Conservation (phyloP, 2,797 vertebrate species). For the Protosalanx chinensis region DNA sequence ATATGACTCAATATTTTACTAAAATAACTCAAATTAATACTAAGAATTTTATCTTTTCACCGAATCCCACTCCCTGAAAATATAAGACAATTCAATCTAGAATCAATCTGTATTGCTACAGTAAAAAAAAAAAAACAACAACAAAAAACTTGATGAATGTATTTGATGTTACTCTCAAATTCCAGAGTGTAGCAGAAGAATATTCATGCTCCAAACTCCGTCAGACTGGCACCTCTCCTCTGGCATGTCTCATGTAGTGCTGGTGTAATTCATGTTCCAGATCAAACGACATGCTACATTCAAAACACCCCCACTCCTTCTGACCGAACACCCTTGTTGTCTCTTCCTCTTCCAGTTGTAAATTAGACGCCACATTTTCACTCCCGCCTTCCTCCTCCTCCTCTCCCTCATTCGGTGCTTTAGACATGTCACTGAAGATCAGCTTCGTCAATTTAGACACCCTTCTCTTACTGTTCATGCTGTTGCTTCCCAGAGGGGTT, state of each 20-base stretch:
- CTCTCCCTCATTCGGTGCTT: background rate
- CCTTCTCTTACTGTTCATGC: background rate
- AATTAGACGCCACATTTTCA: background rate
- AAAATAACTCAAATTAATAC: background rate
- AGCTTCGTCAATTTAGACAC: constrained; percentile 3
- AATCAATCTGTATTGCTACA: background rate
- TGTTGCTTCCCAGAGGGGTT: constrained; percentile 7
- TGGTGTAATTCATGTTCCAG: constrained; percentile 59
- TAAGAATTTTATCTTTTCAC: background rate
- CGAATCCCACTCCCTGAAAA: background rate
- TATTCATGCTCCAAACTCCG: too few species aligned
- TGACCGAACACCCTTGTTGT: constrained; percentile 16
- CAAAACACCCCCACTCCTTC: constrained; percentile 65
- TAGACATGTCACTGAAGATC: background rate
- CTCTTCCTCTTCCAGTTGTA: constrained; percentile 15
- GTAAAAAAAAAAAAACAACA: background rate
- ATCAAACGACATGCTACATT: constrained; percentile 66
- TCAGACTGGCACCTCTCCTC: constrained; percentile 60
- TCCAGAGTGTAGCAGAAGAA: too few species aligned
- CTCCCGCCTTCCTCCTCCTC: background rate
- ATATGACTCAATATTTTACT: background rate
- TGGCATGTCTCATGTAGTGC: constrained; percentile 72
- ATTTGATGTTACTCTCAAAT: too few species aligned
- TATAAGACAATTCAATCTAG: background rate
- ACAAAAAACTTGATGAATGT: background rate